Evolutionary conservation across 1,140 invertebrate species (phyloP).

Genomic region (Agrilus planipennis): DNA sequence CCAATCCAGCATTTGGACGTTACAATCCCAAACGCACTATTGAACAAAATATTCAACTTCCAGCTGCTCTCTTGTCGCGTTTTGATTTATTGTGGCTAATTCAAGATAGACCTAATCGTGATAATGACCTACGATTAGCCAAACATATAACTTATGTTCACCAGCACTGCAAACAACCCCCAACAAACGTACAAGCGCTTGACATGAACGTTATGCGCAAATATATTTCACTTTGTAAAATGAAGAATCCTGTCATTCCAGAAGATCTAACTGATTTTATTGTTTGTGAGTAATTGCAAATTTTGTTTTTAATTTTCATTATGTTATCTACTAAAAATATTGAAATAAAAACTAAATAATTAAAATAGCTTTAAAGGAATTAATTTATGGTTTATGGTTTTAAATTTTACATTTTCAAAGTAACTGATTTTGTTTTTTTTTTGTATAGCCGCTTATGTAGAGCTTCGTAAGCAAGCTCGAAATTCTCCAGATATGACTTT

Average conservation of each 20-base stretch:
- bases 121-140: constrained; percentile 88
- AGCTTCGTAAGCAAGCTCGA: constrained; percentile 83
- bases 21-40: constrained; percentile 93
- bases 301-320: too few relatives aligned
- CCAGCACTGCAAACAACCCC: constrained; percentile 80
- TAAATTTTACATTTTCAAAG: too few relatives aligned
- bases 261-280: constrained; percentile 80
- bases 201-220: constrained; percentile 91
- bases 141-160: constrained; percentile 98
- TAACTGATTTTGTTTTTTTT: too few relatives aligned
- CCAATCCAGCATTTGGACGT: constrained; percentile 95
- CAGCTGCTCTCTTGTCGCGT: constrained; percentile 93
- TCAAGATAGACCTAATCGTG: constrained; percentile 85
- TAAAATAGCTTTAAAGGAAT: too few relatives aligned
- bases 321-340: too few relatives aligned
- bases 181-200: constrained; percentile 59
- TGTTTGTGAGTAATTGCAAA: too few relatives aligned
- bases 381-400: too few relatives aligned
- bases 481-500: constrained; percentile 87
- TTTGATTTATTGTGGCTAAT: constrained; percentile 98
- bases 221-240: constrained; percentile 87
- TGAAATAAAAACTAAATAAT: too few relatives aligned
- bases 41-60: constrained; percentile 96
- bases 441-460: constrained; percentile 82
- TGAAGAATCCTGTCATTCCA: constrained; percentile 78